Evolutionary conservation across 2,113 vertebrate genomes (phyloP).

Genomic region (Oncorhynchus tshawytscha): DNA sequence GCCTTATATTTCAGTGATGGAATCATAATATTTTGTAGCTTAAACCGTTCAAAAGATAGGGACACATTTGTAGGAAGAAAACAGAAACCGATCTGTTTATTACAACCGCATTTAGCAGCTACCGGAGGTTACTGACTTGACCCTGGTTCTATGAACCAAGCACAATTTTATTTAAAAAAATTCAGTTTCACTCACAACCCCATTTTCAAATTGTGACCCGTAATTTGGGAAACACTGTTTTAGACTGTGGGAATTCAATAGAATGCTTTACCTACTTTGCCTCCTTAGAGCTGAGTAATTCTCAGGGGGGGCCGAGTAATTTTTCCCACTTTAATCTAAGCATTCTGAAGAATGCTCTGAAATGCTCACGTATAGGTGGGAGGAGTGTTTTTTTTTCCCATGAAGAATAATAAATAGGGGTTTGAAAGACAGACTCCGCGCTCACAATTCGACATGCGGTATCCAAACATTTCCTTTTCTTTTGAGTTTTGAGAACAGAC

Average conservation of each 20-base stretch:
- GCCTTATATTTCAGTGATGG: too few species aligned
- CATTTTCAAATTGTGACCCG: too few species aligned
- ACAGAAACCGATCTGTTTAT: too few species aligned
- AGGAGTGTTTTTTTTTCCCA: background rate
- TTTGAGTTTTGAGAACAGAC: background rate
- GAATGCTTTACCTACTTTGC: background rate
- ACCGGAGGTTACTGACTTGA: too few species aligned
- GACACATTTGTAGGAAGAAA: too few species aligned
- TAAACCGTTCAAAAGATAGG: too few species aligned
- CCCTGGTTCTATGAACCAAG: too few species aligned
- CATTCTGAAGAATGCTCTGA: background rate
- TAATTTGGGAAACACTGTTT: background rate
- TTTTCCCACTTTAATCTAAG: background rate
- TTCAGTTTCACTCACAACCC: too few species aligned
- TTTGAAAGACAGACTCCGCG: slow-evolving; percentile 20
- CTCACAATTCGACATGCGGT: background rate
- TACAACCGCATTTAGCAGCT: too few species aligned
- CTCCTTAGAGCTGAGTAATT: background rate
- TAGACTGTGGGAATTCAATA: background rate
- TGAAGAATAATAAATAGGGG: slow-evolving; percentile 7
- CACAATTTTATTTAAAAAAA: too few species aligned
- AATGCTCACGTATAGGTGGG: background rate
- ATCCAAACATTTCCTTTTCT: background rate
- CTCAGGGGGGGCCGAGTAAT: background rate
- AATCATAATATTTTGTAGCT: too few species aligned